Evolutionary conservation across 2,888 invertebrate species (phyloP).

Genomic region (Entomobrya proxima): DNA sequence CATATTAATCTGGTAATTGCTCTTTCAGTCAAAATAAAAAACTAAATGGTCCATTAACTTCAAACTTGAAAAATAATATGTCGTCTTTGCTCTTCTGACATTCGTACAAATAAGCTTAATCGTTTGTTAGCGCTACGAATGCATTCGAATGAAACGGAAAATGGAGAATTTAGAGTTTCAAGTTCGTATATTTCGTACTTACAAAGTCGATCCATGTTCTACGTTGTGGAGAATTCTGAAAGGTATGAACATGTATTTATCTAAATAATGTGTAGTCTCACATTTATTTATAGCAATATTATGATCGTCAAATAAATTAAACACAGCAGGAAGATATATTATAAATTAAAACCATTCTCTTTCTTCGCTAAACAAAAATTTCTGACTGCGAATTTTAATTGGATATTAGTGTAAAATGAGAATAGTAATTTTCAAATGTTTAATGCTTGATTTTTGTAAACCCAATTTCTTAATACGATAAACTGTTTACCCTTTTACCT

Average conservation of each 20-base stretch:
- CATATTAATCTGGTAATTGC: conserved; percentile 18
- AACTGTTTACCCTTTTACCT: conserved; percentile 19
- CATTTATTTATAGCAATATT: too few relatives aligned
- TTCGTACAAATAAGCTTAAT: too few relatives aligned
- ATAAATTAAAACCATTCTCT: conserved; percentile 2
- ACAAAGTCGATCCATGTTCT: too few relatives aligned
- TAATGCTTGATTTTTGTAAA: conserved; percentile 21
- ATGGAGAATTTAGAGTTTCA: too few relatives aligned
- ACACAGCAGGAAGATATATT: neutral
- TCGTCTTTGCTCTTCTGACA: too few relatives aligned
- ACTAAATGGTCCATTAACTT: conserved; percentile 29
- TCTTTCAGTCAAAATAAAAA: neutral
- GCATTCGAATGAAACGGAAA: too few relatives aligned
- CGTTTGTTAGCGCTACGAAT: too few relatives aligned
- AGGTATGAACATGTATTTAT: neutral
- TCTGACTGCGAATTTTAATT: neutral
- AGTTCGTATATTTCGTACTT: too few relatives aligned
- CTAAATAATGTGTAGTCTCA: neutral
- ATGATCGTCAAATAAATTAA: neutral
- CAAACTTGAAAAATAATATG: conserved; percentile 26
- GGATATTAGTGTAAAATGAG: neutral
- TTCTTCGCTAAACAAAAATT: neutral
- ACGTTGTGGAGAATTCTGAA: too few relatives aligned
- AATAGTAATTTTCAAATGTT: conserved; percentile 15
- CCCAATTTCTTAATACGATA: conserved; percentile 15